These are phyloP conservation scores for Argyrosomus japonicus DNA, from an alignment of 2,113 vertebrate genomes.

Conservation along the genomic window DNA sequence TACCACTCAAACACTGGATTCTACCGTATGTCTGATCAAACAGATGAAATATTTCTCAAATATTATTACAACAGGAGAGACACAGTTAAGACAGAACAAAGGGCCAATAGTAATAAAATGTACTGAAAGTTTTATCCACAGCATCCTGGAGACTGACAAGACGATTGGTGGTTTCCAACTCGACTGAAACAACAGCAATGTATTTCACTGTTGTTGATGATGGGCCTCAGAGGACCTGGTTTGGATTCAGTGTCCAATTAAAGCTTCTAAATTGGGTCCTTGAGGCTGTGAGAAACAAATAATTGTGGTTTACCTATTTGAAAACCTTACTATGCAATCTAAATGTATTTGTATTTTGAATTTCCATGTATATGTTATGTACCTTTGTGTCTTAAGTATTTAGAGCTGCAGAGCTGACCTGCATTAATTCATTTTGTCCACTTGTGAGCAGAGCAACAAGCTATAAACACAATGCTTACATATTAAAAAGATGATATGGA, in stretches of 20 bases:
- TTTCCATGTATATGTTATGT: not conserved
- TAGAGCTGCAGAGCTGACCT: not conserved
- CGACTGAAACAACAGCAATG: slow-evolving; percentile 25
- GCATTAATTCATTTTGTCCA: not conserved
- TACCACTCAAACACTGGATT: slow-evolving; percentile 55
- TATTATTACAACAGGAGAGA: slow-evolving; percentile 51
- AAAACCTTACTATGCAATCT: not conserved
- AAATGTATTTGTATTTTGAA: not conserved
- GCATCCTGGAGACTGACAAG: slow-evolving; percentile 23
- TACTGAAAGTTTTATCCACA: slow-evolving; percentile 55
- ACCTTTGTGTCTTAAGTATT: not conserved
- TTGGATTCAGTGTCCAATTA: not conserved
- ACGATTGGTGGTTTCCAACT: slow-evolving; percentile 23
- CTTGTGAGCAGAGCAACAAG: not conserved
- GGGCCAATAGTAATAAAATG: slow-evolving; percentile 52
- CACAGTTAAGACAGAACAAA: slow-evolving; percentile 26
- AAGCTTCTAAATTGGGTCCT: not conserved
- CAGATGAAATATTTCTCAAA: slow-evolving; percentile 56
- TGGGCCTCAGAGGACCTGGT: not conserved
- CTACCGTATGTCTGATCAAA: slow-evolving; percentile 59
- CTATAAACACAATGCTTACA: not conserved
- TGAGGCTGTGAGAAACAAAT: not conserved
- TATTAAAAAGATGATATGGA: not conserved
- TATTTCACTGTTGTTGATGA: slow-evolving; percentile 9
- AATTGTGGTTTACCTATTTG: not conserved